Conservation (phyloP, 1,140 invertebrate genomes). For the Coenobita brevimanus region DNA sequence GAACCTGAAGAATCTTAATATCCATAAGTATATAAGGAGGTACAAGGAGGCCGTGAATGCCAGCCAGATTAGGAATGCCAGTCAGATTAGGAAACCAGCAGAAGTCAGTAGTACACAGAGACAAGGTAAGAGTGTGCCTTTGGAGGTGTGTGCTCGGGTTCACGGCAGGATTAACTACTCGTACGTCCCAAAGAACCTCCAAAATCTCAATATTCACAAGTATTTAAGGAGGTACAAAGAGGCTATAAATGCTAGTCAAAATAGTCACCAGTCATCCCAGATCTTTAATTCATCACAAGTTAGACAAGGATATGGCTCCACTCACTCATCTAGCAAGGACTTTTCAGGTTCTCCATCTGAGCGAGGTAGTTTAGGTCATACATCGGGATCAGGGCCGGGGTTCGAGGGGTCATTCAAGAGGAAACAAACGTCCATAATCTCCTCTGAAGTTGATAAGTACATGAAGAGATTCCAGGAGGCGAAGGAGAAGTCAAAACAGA, state of each 20-base stretch:
- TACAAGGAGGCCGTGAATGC: constrained; percentile 7
- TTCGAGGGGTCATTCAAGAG: background rate
- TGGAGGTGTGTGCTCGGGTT: background rate
- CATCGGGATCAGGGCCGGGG: background rate
- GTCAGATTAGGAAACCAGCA: background rate
- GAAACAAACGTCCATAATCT: background rate
- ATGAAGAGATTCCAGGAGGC: constrained; percentile 5
- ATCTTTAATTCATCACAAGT: too few species aligned
- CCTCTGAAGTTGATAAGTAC: background rate
- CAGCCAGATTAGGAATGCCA: background rate
- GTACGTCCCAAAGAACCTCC: constrained; percentile 3
- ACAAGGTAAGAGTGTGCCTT: background rate
- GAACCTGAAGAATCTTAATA: background rate
- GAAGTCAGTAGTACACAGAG: too few species aligned
- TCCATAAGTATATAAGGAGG: constrained; percentile 38
- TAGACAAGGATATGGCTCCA: too few species aligned
- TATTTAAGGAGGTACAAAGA: constrained; percentile 37
- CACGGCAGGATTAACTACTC: constrained; percentile 43
- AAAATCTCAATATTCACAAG: constrained; percentile 17
- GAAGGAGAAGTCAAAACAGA: background rate
- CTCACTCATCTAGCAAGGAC: too few species aligned
- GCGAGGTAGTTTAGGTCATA: background rate
- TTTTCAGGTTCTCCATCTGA: too few species aligned
- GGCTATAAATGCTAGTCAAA: background rate
- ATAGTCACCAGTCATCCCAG: too few species aligned